Percentiles rank a stretch among this genome's conserved stretches.
Conservation (phyloP, 2,113 vertebrate genomes). For the Atherinomorus stipes region DNA sequence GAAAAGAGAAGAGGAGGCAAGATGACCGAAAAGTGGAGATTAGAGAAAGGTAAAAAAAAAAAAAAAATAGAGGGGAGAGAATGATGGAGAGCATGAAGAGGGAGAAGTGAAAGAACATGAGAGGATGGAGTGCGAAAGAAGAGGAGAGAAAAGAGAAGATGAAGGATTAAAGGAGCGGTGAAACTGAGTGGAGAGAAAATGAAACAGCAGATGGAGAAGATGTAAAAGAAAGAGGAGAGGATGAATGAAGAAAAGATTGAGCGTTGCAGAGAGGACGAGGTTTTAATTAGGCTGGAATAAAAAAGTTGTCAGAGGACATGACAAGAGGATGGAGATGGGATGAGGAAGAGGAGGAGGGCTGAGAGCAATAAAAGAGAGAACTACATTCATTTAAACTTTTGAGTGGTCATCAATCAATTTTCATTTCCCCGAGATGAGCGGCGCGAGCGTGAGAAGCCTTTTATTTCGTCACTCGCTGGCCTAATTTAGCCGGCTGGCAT, state of each 20-base stretch:
- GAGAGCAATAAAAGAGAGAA: neutral
- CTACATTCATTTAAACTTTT: neutral
- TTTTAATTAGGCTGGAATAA: too few relatives aligned
- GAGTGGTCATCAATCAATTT: conserved; percentile 21
- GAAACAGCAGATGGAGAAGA: neutral
- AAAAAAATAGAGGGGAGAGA: neutral
- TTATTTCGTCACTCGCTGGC: conserved; percentile 23
- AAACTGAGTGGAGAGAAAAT: neutral
- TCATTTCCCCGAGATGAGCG: conserved; percentile 5
- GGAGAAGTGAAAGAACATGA: neutral
- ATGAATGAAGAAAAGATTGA: neutral
- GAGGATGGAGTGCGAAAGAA: too few relatives aligned
- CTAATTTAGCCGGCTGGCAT: conserved; percentile 34
- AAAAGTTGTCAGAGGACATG: too few relatives aligned
- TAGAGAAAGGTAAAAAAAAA: neutral
- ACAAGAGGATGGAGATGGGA: too few relatives aligned
- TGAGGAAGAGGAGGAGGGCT: neutral
- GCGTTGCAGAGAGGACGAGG: neutral
- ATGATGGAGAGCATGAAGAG: neutral
- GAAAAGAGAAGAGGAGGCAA: neutral
- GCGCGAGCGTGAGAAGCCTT: neutral
- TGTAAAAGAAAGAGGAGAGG: neutral
- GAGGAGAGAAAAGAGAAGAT: neutral
- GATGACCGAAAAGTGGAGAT: neutral
- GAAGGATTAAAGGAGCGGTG: neutral